A percentile compares a stretch with the other conserved stretches of the same genome.
Evolutionary conservation across 2,113 vertebrate species (phyloP).

Genomic region (Tenebrosternarchus preto): DNA sequence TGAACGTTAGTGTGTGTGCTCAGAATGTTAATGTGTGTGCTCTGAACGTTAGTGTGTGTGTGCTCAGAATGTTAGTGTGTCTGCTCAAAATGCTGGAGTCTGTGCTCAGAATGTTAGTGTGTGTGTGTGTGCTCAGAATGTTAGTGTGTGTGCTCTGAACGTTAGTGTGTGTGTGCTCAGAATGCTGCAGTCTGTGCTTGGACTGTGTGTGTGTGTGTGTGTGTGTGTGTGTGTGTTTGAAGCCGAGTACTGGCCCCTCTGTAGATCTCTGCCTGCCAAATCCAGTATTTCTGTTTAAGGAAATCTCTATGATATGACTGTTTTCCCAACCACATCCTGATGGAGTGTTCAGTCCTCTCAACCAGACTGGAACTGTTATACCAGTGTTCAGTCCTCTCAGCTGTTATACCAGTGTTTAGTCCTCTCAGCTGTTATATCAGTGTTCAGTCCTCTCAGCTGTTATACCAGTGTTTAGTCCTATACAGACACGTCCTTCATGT

Average conservation of each 20-base stretch:
- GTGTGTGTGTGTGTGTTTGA: neutral
- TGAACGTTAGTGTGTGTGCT: too few species aligned
- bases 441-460: neutral
- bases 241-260: conserved; percentile 4
- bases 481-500: too few species aligned
- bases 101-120: too few species aligned
- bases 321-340: conserved; percentile 47
- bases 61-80: too few species aligned
- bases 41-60: too few species aligned
- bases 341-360: conserved; percentile 54
- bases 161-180: too few species aligned
- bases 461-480: conserved; percentile 13
- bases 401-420: conserved; percentile 1
- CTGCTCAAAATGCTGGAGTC: too few species aligned
- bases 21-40: conserved; percentile 12
- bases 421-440: neutral
- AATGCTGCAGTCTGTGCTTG: too few species aligned
- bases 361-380: conserved; percentile 1
- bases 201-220: too few species aligned
- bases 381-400: neutral
- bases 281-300: conserved; percentile 50
- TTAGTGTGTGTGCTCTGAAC: too few species aligned
- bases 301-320: conserved; percentile 65
- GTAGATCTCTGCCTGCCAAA: neutral
- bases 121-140: neutral